Base-by-base conservation (phyloP, 1,140 invertebrate genomes). In the Drosophila paulistorum region DNA sequence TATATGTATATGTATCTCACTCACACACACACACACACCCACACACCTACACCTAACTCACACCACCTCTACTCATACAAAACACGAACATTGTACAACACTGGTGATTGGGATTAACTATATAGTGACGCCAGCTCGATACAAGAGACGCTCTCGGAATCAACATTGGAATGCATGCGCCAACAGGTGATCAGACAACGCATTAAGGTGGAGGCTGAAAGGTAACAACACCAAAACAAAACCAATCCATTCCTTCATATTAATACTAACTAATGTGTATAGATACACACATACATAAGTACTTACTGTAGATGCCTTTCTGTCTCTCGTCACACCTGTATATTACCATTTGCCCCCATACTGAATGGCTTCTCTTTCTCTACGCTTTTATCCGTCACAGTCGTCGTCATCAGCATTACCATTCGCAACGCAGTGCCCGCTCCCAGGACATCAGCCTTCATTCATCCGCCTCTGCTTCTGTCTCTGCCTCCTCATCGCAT, bases 141-240 rank as follows among this genome's bases (percentile, higher is more conserved):
- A 48, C 48, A 57, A 68, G 90, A 91, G 89, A 74, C 92, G 94
- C 89, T 91, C 78, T 95, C 95, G 93, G 95, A 95, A 89, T 94
- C 95, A 90, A 95, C 95, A 92, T 94, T 95, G 91, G 94, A 94
- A 71, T 94, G 95, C 92, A 95, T 95, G 95, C 93, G 95, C 90
- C 93, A 94, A 90, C 94, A 95, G 92, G 94, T 95, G 83, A 94
- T 94, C 90, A 93, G 94, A 83, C 95, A 96, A 93, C 94, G 95
- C 80, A 94, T 94, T 92, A 95, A 95, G 92, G 94, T 95, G 77
- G 94, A 95, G 91, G 94, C 95, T 90, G 95, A 95, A 93, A 95
- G 94, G 95, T 95, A 94, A 93, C 92, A 71, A 55, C 26, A 61
- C 59, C 58, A 11, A 10, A 11, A 39, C 3, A 51, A 37, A 13